These are phyloP conservation scores for Drosophila subobscura DNA, from an alignment of 1,140 invertebrate species.

Conservation along the genomic window DNA sequence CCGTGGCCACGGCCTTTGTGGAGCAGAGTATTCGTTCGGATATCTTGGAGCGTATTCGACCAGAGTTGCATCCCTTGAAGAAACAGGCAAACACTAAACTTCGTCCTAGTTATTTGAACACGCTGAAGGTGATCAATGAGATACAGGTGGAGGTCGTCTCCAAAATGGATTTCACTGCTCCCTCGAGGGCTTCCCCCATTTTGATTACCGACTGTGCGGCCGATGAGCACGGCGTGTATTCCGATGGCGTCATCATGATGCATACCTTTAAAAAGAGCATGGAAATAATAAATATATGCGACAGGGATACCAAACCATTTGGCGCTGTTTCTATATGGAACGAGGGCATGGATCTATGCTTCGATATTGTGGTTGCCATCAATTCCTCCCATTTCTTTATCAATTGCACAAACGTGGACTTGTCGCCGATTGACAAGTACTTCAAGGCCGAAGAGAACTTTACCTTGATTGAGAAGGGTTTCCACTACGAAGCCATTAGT, in stretches of 20 bases:
- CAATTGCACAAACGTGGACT: constrained; percentile 55
- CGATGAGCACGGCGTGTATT: constrained; percentile 24
- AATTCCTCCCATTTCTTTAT: constrained; percentile 42
- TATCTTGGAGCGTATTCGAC: constrained; percentile 37
- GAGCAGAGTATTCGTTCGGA: constrained; percentile 43
- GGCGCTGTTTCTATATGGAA: constrained; percentile 57
- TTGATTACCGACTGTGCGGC: constrained; percentile 51
- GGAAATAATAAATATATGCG: constrained; percentile 48
- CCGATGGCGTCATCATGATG: constrained; percentile 48
- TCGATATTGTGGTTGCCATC: constrained; percentile 58
- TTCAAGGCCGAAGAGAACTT: neutral
- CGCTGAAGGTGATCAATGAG: neutral
- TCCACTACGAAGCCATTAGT: constrained; percentile 66
- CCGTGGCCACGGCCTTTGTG: constrained; percentile 52
- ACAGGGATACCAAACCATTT: constrained; percentile 33
- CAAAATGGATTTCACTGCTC: neutral
- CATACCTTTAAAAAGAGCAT: constrained; percentile 45
- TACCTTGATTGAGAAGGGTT: constrained; percentile 26
- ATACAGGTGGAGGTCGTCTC: constrained; percentile 29
- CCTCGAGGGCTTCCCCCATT: constrained; percentile 12
- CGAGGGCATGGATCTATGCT: constrained; percentile 51
- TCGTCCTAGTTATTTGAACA: constrained; percentile 16
- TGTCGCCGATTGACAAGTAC: constrained; percentile 19
- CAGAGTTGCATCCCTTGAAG: constrained; percentile 22
- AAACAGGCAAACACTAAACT: too few relatives aligned